Percentiles rank a stretch among this genome's conserved stretches.
These are phyloP conservation scores for Puntigrus tetrazona DNA, from an alignment of 2,113 vertebrate genomes.

Conservation along the genomic window DNA sequence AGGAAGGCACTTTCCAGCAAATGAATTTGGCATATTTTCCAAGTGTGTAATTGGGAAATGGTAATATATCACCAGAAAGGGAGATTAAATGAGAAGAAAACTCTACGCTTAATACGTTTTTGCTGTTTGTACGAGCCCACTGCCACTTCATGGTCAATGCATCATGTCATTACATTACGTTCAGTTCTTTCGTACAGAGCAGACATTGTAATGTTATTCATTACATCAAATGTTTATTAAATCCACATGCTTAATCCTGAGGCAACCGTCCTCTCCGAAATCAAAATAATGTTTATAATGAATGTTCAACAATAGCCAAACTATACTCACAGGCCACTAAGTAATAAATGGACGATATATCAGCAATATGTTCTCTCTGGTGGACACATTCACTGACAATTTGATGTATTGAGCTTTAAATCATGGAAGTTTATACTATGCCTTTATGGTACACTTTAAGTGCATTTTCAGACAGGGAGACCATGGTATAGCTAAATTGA, in stretches of 20 bases:
- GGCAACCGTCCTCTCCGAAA: neutral
- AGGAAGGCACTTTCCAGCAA: neutral
- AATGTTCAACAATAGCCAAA: slow-evolving; percentile 23
- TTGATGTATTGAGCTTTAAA: slow-evolving; percentile 36
- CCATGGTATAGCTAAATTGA: slow-evolving; percentile 20
- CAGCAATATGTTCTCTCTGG: neutral
- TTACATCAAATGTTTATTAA: neutral
- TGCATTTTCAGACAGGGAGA: slow-evolving; percentile 25
- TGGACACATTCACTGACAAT: slow-evolving; percentile 23
- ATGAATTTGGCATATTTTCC: neutral
- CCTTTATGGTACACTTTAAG: slow-evolving; percentile 20
- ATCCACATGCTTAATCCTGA: slow-evolving; percentile 14
- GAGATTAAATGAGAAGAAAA: neutral
- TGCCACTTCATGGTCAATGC: neutral
- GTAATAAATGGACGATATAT: neutral
- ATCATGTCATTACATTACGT: neutral
- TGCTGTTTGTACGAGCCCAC: neutral
- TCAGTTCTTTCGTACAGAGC: slow-evolving; percentile 1
- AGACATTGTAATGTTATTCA: neutral
- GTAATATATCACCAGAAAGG: neutral
- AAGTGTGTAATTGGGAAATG: neutral
- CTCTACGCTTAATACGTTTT: neutral
- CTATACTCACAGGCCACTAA: slow-evolving; percentile 1
- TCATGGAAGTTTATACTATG: slow-evolving; percentile 17
- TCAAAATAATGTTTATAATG: slow-evolving; percentile 18